phyloP scores from a whole-genome alignment of 2,113 vertebrate genomes.

The crab-eating macaque (Macaca fascicularis) region T2T-MFA8v1.1 NC_088379.1:49302001-49302500 shows the following conservation, averaged over 20 bases:
- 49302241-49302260: background rate
- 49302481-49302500: background rate
- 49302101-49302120: background rate
- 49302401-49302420: background rate
- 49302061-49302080: background rate
- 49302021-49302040: background rate
- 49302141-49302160: background rate
- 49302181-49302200: background rate
- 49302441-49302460: too few relatives aligned
- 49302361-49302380: background rate
- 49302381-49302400: background rate
- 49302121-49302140: background rate
- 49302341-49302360: background rate
- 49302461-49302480: background rate
- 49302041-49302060: background rate
- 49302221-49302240: background rate
- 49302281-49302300: rapidly evolving
- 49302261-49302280: background rate
- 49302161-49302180: background rate
- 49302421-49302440: background rate
- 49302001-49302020: background rate
- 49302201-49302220: background rate
- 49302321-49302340: background rate
- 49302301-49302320: background rate
- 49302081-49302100: background rate